Evolutionary conservation across 2,113 vertebrate species (phyloP), one percentile per base, ranked within the genome.

Genomic region (Forbesichthys papilliferus): DNA sequence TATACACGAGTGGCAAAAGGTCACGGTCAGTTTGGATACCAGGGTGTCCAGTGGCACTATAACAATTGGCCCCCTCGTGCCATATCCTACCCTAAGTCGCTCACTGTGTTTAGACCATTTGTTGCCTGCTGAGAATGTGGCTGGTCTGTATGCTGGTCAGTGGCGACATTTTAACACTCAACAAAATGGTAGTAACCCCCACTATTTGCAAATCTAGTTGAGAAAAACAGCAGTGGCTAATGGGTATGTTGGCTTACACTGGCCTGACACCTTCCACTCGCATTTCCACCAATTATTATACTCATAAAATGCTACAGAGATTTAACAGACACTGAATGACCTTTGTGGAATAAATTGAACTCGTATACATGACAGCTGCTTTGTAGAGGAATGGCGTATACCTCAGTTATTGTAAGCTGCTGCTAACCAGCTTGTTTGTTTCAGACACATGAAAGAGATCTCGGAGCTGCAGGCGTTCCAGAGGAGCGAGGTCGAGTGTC

Each of bases 381-480:
- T 3, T 8, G 36, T 42, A 20, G 42, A 56, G 8, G 27, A 55
- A 59, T 14, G 48, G 47, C 16, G 52, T 48, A 49, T 47, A 33
- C 16, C 34, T 12, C 14, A 14, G 49, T 56, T 49, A 48, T 59
- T 34, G 14, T 27, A 5, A 12, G 13, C 13, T 49, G 10, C n/a
- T 53, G 46, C 11, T 47, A 42, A 11, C 18, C 13, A 36, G 14
- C 48, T 9, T 70, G 16, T 16, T 71, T 61, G 69, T 33, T 64
- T 64, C 56, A 99, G 97, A 88, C 98, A 99, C 87, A 94, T 98
- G 94, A 96, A 96, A 64, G 98, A 99, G 91, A 97, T 99, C 70
- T 94, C 96, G 0, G 97, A 99, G 80, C 93, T 99, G 46, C 96
- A 99, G 87, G 95, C 94, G 0, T 95, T 96, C 83, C 98, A 99